Base-by-base conservation (phyloP, 1,140 invertebrate species). In the Lepidotrigona ventralis region DNA sequence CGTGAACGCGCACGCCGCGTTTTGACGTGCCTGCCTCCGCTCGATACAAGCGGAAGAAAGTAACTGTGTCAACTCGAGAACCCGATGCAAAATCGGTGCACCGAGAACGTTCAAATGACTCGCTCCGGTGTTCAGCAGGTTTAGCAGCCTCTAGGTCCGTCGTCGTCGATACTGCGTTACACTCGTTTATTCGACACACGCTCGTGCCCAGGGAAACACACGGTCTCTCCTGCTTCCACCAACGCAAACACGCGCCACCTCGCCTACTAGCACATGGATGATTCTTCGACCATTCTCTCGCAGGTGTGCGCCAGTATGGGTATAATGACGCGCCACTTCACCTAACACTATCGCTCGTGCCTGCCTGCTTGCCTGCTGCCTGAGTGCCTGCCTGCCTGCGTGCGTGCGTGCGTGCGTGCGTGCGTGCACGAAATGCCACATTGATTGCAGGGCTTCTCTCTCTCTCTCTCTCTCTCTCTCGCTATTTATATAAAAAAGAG, bases 281-380 rank as follows among this genome's bases (percentile, higher is more conserved):
- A 76, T 81, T 78, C 75, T 85, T 78, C 75, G 17, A 70, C 64
- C 54, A 54, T 70, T 70, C 66, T 78, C 60, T 5, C 71, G 60
- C 66, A 78, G 81, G 66, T 78, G 81, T 78, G 53, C 58, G 33
- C 46, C n/a, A 19, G 23, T 69, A 53, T 33, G n/a, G 21, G 29
- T 26, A 53, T 53, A 33, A 66, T 66, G 64, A 63, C 60, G 69
- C 64, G 17, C 75, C 23, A 23, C 33, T 12, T 9, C n/a, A 19
- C 56, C n/a, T 11, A 15, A n/a, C 69, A n/a, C 33, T 14, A 26
- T 56, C 12, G n/a, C 64, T 26, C 21, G 69, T 58, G 39, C 23
- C 39, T 46, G 63, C 79, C 33, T 33, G 33, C 33, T 3, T 33
- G 33, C 33, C 21, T 21, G 66, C 63, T 64, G 63, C 79, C 51